These are phyloP conservation scores for Peromyscus polionotus DNA, from an alignment of 2,113 vertebrate genomes.

Conservation along the genomic window DNA sequence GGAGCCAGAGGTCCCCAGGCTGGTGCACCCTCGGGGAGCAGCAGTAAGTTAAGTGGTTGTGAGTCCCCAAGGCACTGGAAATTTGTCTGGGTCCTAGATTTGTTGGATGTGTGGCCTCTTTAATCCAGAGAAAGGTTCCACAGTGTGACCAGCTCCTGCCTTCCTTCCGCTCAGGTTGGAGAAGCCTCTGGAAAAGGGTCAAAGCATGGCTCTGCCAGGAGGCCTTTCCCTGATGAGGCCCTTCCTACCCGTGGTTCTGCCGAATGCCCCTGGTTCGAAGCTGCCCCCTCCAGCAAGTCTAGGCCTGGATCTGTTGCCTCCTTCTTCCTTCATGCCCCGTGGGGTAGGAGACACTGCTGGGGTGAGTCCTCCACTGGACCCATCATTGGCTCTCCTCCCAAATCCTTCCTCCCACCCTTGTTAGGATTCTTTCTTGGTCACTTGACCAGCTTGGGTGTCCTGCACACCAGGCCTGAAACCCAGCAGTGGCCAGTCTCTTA, in stretches of 20 bases:
- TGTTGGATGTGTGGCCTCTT: neutral
- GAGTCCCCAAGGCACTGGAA: neutral
- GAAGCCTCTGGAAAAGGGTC: constrained; percentile 22
- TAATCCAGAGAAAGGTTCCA: neutral
- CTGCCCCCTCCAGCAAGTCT: accelerated
- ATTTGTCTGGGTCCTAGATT: neutral
- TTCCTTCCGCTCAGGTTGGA: constrained; percentile 57
- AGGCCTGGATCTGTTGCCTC: constrained; percentile 83
- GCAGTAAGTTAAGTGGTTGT: constrained; percentile 22
- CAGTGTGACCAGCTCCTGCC: neutral
- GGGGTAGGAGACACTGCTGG: neutral
- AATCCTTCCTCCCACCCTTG: neutral
- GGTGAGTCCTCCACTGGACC: constrained; percentile 71
- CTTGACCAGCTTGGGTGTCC: neutral
- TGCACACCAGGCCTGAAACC: neutral
- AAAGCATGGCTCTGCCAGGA: neutral
- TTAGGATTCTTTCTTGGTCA: neutral
- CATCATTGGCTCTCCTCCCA: neutral
- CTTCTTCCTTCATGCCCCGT: constrained; percentile 85
- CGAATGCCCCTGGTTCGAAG: neutral
- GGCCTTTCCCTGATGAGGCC: neutral
- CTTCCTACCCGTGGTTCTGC: neutral
- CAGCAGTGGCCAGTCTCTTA: neutral
- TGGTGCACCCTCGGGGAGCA: neutral
- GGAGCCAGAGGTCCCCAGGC: constrained; percentile 49